Evolutionary conservation across 2,888 invertebrate species (phyloP).

Genomic region (Diaprepes abbreviatus): DNA sequence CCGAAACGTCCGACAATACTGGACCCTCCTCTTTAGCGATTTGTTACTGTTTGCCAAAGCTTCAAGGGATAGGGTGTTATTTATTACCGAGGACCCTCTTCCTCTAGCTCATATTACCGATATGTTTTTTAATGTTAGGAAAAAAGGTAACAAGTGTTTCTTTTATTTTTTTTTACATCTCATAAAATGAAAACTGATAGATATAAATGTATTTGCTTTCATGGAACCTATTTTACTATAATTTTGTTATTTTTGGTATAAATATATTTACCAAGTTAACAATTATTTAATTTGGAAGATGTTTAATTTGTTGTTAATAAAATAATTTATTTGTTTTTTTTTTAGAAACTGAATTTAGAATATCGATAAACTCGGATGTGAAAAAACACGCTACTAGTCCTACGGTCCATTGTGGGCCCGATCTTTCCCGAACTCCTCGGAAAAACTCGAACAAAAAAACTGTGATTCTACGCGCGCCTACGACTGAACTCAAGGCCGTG

Average conservation of each 20-base stretch:
- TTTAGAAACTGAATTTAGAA: constrained; percentile 87
- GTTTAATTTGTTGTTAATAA: no score
- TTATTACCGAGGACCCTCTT: constrained; percentile 89
- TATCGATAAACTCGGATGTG: constrained; percentile 78
- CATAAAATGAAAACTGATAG: no score
- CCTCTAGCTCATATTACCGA: constrained; percentile 84
- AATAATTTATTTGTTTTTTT: no score
- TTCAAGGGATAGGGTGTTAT: constrained; percentile 87
- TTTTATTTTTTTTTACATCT: no score
- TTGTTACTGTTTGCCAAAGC: constrained; percentile 88
- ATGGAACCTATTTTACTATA: no score
- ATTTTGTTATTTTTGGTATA: no score
- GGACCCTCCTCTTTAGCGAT: constrained; percentile 89
- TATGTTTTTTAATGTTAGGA: constrained; percentile 87
- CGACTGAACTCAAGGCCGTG: constrained; percentile 87
- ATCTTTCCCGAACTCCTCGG: constrained; percentile 73
- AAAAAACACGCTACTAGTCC: constrained; percentile 77
- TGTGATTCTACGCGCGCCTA: constrained; percentile 83
- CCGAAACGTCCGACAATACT: constrained; percentile 84
- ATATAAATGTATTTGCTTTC: no score
- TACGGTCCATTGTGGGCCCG: constrained; percentile 81
- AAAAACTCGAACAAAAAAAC: constrained; percentile 78
- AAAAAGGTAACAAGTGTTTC: constrained; percentile 86
- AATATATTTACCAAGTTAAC: no score
- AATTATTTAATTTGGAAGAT: no score